Percentiles rank a stretch among this genome's conserved stretches.
These are phyloP conservation scores for Synergus japonicus DNA, from an alignment of 2,888 invertebrate species.

Conservation along the genomic window DNA sequence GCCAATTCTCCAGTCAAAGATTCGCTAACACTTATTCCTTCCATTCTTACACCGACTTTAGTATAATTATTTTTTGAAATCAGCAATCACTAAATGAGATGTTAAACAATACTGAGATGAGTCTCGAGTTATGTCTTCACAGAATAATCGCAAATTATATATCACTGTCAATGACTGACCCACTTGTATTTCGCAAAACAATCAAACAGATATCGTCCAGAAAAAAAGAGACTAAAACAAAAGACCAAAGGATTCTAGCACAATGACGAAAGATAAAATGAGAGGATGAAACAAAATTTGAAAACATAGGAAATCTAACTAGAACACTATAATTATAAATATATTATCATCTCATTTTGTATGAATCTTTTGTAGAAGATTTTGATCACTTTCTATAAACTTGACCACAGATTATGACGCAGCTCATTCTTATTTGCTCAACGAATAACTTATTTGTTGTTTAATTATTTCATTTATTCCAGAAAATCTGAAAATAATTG, in stretches of 20 bases:
- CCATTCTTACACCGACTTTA: conserved; percentile 45
- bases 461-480: not conserved
- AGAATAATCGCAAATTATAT: conserved; percentile 3
- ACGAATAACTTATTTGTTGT: conserved; percentile 21
- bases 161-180: conserved; percentile 8
- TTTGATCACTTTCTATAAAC: not conserved
- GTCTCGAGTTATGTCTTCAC: not conserved
- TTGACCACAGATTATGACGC: not conserved
- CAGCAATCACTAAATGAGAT: not conserved
- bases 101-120: not conserved
- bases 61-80: conserved; percentile 3
- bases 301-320: not conserved
- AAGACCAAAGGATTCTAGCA: not conserved
- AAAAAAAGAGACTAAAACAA: not conserved
- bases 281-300: not conserved
- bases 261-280: not conserved
- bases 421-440: not conserved
- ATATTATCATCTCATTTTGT: not conserved
- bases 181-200: conserved; percentile 23
- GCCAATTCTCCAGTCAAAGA: conserved; percentile 80
- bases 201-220: not conserved
- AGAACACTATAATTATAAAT: not conserved
- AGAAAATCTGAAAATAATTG: not conserved
- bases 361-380: not conserved
- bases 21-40: conserved; percentile 76